Percentiles rank a stretch among this genome's conserved stretches.
Evolutionary conservation across 2,888 invertebrate species (phyloP).

Genomic region (Suillia variegata): DNA sequence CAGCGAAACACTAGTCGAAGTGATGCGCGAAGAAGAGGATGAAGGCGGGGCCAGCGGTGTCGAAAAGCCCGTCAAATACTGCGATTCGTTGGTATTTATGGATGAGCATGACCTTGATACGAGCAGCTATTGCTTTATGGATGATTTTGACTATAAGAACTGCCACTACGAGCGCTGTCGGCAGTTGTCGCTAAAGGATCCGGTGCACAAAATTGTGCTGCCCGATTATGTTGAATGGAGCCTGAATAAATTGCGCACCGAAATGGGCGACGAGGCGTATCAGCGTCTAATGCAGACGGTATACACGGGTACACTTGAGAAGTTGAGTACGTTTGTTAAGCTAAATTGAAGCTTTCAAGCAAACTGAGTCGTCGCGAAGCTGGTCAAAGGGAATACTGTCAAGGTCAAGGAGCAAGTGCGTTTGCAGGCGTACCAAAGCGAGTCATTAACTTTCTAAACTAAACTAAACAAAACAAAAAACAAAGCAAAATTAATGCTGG

Average conservation of each 20-base stretch:
- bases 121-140: conserved; percentile 49
- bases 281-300: conserved; percentile 75
- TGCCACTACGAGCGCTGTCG: conserved; percentile 75
- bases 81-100: conserved; percentile 61
- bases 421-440: conserved; percentile 14
- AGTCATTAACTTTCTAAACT: conserved; percentile 20
- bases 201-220: conserved; percentile 79
- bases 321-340: conserved; percentile 68
- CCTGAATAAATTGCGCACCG: conserved; percentile 71
- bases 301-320: conserved; percentile 74
- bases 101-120: conserved; percentile 59
- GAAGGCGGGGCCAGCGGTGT: conserved; percentile 42
- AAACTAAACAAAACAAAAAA: too few species aligned
- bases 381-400: background rate
- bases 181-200: conserved; percentile 73
- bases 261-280: conserved; percentile 78
- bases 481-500: too few species aligned
- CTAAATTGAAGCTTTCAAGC: conserved; percentile 25
- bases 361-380: background rate
- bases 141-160: conserved; percentile 67
- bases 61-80: conserved; percentile 38
- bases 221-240: conserved; percentile 74
- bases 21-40: conserved; percentile 75
- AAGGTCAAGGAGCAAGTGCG: background rate
- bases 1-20: conserved; percentile 79